Evolutionary conservation across 2,113 vertebrate genomes (phyloP).

Genomic region (Leptosomus discolor): DNA sequence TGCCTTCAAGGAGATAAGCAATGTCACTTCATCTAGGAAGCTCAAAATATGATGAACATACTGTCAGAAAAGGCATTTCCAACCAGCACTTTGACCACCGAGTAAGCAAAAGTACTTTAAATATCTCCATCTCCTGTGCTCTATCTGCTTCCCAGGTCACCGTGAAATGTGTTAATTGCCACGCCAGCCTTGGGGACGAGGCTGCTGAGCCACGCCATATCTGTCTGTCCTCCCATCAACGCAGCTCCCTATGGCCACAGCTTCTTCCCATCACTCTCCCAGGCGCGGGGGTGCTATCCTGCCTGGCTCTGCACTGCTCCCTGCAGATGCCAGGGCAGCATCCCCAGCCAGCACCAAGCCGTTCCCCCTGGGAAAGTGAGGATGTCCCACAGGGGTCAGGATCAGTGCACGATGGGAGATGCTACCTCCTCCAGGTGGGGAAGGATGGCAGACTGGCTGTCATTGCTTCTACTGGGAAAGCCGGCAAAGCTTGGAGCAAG

Average conservation of each 20-base stretch:
- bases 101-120: not conserved
- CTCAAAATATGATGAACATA: conserved; percentile 80
- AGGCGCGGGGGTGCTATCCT: fast-evolving
- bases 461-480: not conserved
- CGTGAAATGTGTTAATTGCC: not conserved
- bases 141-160: not conserved
- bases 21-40: conserved; percentile 81
- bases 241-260: fast-evolving
- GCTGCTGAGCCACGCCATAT: not conserved
- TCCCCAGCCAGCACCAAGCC: fast-evolving
- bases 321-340: not conserved
- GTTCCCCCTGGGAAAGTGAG: fast-evolving
- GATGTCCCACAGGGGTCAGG: not conserved
- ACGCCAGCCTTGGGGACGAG: not conserved
- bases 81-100: not conserved
- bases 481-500: not conserved
- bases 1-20: conserved; percentile 84
- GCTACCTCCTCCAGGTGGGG: not conserved
- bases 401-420: fast-evolving
- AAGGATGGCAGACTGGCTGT: not conserved
- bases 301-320: not conserved
- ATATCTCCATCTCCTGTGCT: not conserved
- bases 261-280: not conserved
- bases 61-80: conserved; percentile 44
- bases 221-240: not conserved